These are phyloP conservation scores for Cheilosia scutellata DNA, from an alignment of 2,888 invertebrate species.

Conservation along the genomic window DNA sequence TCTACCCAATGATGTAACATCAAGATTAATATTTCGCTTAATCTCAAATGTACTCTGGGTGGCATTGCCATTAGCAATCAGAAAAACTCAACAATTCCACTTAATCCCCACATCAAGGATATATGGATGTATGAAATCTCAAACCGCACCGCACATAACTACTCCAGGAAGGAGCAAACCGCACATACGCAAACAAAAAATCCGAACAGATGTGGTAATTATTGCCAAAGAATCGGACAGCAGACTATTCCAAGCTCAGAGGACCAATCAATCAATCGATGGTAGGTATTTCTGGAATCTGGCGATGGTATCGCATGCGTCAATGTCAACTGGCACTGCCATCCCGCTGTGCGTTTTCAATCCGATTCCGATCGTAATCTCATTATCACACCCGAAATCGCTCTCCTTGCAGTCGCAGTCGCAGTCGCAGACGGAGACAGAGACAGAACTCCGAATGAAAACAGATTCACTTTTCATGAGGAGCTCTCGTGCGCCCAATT, in stretches of 20 bases:
- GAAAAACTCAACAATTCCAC: slow-evolving; percentile 69
- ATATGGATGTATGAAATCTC: slow-evolving; percentile 13
- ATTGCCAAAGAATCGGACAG: slow-evolving; percentile 37
- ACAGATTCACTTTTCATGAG: slow-evolving; percentile 71
- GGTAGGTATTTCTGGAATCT: slow-evolving; percentile 68
- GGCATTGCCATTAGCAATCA: slow-evolving; percentile 70
- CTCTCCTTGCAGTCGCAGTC: slow-evolving; percentile 17
- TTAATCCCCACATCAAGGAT: slow-evolving; percentile 71
- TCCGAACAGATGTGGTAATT: slow-evolving; percentile 73
- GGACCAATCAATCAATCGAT: slow-evolving; percentile 73
- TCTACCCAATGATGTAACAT: slow-evolving; percentile 62
- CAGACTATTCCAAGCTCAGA: slow-evolving; percentile 6
- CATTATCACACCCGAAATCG: slow-evolving; percentile 73
- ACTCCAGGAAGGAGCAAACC: slow-evolving; percentile 9
- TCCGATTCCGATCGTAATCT: slow-evolving; percentile 65
- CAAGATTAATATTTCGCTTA: slow-evolving; percentile 59
- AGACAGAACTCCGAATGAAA: slow-evolving; percentile 13
- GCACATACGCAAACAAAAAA: slow-evolving; percentile 18
- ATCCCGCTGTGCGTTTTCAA: slow-evolving; percentile 56
- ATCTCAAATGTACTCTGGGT: slow-evolving; percentile 53
- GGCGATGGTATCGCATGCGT: slow-evolving; percentile 72
- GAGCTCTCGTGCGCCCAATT: slow-evolving; percentile 47
- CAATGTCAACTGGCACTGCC: slow-evolving; percentile 68
- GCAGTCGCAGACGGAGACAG: slow-evolving; percentile 9
- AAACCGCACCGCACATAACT: slow-evolving; percentile 23